Conservation (phyloP, 1,140 invertebrate genomes). For the Calliopsis andreniformis region DNA sequence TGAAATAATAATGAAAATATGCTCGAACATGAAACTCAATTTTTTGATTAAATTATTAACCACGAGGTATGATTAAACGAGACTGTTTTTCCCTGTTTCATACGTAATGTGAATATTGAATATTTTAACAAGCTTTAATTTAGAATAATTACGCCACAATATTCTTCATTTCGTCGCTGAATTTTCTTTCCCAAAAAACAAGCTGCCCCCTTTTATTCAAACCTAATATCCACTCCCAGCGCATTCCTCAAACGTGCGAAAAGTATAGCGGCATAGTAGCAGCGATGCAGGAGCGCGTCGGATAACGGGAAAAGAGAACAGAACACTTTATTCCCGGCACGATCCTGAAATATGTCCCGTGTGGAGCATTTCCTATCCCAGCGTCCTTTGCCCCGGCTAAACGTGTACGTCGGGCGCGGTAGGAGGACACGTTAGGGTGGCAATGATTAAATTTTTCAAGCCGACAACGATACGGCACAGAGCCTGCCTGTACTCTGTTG, state of each 20-base stretch:
- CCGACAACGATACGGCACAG: slow-evolving; percentile 9
- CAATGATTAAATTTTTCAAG: slow-evolving; percentile 20
- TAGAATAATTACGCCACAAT: too few species aligned
- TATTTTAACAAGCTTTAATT: too few species aligned
- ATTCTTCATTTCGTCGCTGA: too few species aligned
- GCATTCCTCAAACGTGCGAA: neutral
- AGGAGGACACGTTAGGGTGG: slow-evolving; percentile 16
- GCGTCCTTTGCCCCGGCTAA: slow-evolving; percentile 24
- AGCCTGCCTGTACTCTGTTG: neutral
- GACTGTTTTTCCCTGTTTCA: too few species aligned
- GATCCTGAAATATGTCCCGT: slow-evolving; percentile 47
- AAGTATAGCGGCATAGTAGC: neutral
- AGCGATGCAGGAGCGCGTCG: neutral
- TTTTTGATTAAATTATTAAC: too few species aligned
- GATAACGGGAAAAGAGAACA: slow-evolving; percentile 33
- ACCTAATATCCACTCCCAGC: neutral
- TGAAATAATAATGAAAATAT: too few species aligned
- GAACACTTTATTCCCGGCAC: slow-evolving; percentile 52
- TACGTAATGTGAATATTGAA: too few species aligned
- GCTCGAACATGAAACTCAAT: too few species aligned
- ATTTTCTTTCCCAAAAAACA: too few species aligned
- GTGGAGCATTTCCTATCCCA: slow-evolving; percentile 30
- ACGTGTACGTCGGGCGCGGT: slow-evolving; percentile 40
- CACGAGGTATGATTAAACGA: too few species aligned
- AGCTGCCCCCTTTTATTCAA: neutral